Percentiles rank a stretch among this genome's conserved stretches.
phyloP scores from a whole-genome alignment of 1,140 invertebrate species.

The Drosophila novamexicana region DNA sequence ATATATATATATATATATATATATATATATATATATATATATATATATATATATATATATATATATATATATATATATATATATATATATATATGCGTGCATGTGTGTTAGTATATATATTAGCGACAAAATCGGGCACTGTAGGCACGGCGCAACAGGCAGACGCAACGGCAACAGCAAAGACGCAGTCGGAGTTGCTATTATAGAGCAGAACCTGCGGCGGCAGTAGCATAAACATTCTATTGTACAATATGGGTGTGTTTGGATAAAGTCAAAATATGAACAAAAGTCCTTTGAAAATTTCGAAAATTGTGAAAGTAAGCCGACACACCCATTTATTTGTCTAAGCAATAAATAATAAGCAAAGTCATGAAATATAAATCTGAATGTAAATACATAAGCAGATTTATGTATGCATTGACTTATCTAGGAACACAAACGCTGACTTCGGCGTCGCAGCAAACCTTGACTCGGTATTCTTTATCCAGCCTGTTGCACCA shows the following conservation, averaged over 20 bases:
- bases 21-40: background rate
- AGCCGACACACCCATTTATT: conserved; percentile 44
- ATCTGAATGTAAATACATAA: background rate
- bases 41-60: conserved; percentile 1
- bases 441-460: background rate
- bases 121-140: conserved; percentile 17
- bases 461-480: conserved; percentile 5
- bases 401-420: background rate
- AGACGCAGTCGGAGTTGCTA: conserved; percentile 32
- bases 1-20: background rate
- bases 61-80: background rate
- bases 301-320: conserved; percentile 47
- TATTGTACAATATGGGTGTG: conserved; percentile 1
- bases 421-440: conserved; percentile 12
- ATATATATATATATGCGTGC: conserved; percentile 1
- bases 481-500: conserved; percentile 67
- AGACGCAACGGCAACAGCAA: conserved; percentile 39
- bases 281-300: conserved; percentile 54
- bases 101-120: conserved; percentile 12
- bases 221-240: background rate
- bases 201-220: conserved; percentile 22
- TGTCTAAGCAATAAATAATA: background rate
- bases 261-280: conserved; percentile 31
- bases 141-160: conserved; percentile 46
- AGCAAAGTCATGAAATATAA: background rate